Evolutionary conservation across 2,113 vertebrate species (phyloP), one percentile per base, ranked within the genome.

Genomic region (Clarias batrachus): DNA sequence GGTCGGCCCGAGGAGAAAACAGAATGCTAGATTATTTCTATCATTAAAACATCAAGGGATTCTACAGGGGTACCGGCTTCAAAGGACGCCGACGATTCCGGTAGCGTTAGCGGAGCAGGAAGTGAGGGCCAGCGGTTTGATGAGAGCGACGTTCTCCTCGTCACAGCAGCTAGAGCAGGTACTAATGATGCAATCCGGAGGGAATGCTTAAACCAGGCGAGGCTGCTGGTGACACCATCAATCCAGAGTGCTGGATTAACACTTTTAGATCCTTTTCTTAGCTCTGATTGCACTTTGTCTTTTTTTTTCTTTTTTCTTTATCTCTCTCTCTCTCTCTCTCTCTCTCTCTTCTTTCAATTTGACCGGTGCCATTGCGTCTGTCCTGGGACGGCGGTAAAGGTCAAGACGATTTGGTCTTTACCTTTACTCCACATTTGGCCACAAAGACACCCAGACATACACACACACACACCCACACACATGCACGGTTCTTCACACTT

Each of bases 1-100:
- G 71, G 88, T 89, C 87, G 88, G 89, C 88, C 92, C 91, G 88
- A 91, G 91, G 70, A 73, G 60, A 56, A 91, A 94, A 91, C 86
- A 81, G 85, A 92, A 93, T 93, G 84, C 90, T 91, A 92, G 93
- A 94, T 93, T 91, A 92, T 93, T 92, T 91, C 93, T 93, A 95
- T 94, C 93, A 95, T 94, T 94, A 93, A 94, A 95, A 93, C 94
- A 94, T 94, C 93, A 95, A 94, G 91, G 90, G 73, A 92, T 91
- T 92, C 89, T 80, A 86, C 93, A 93, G 92, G 90, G 92, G 92
- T 90, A 87, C 87, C 0, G 82, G 87, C 92, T 93, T 95, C 93
- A 94, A 95, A 93, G 92, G 91, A 86, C 91, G 81, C n/a, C 86
- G 85, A 60, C 91, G 90, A 90, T 91, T 85, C 84, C 87, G 48